Evolutionary conservation across 2,888 invertebrate species (phyloP).

Genomic region (Cataglyphis cursor): DNA sequence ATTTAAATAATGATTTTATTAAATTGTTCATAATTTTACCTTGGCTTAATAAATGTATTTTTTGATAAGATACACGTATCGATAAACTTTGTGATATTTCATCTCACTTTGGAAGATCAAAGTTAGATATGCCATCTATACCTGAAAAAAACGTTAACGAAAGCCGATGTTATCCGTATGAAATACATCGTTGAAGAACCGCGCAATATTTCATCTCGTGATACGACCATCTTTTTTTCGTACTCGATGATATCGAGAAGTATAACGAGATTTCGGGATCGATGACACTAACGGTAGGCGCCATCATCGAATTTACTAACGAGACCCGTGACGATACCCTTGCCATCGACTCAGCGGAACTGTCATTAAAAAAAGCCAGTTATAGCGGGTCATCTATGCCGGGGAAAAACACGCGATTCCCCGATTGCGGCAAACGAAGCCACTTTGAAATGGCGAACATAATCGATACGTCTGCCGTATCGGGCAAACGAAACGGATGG

Average conservation of each 20-base stretch:
- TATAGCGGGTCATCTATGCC: conserved; percentile 27
- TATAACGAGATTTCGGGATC: conserved; percentile 65
- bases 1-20: neutral
- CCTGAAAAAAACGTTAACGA: conserved; percentile 42
- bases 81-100: conserved; percentile 19
- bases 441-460: conserved; percentile 62
- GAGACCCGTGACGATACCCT: conserved; percentile 59
- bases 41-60: neutral
- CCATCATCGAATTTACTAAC: conserved; percentile 62
- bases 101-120: conserved; percentile 32
- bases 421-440: conserved; percentile 62
- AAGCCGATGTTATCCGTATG: conserved; percentile 45
- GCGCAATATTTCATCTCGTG: conserved; percentile 47
- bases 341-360: conserved; percentile 53
- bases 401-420: conserved; percentile 55
- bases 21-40: neutral
- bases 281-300: conserved; percentile 54
- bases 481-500: conserved; percentile 57
- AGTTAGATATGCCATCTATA: conserved; percentile 25
- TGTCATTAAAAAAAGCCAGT: conserved; percentile 66
- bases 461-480: conserved; percentile 67
- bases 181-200: conserved; percentile 39
- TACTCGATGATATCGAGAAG: conserved; percentile 32
- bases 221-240: conserved; percentile 18
- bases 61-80: neutral